A percentile compares a stretch with the other conserved stretches of the same genome.
These are phyloP conservation scores for Octodon degus DNA, from an alignment of 2,113 vertebrate genomes.

Conservation along the genomic window DNA sequence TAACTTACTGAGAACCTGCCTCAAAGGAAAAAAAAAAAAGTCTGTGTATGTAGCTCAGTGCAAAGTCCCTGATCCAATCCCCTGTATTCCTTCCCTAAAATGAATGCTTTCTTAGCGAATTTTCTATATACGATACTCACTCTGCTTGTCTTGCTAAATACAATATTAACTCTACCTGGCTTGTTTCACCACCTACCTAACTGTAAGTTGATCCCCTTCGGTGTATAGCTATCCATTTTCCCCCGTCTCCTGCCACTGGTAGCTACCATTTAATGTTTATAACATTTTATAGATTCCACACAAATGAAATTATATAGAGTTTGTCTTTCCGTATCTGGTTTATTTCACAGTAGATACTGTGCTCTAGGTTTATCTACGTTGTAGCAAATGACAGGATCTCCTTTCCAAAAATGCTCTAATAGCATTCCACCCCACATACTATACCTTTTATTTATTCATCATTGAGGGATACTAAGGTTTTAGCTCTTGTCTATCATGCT, in stretches of 20 bases:
- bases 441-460: not conserved
- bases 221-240: not conserved
- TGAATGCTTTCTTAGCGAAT: not conserved
- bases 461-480: not conserved
- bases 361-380: not conserved
- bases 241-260: not conserved
- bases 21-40: not conserved
- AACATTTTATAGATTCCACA: not conserved
- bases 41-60: not conserved
- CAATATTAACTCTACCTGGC: not conserved
- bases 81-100: not conserved
- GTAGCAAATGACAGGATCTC: not conserved
- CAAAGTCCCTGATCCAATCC: not conserved
- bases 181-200: not conserved
- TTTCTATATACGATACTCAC: not conserved
- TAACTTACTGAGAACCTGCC: not conserved
- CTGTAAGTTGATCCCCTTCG: not conserved
- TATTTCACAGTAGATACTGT: not conserved
- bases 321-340: not conserved
- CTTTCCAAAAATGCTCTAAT: not conserved
- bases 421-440: not conserved
- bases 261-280: not conserved
- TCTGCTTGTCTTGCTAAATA: not conserved
- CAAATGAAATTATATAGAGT: not conserved
- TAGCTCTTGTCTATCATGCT: not conserved